Base-by-base conservation (phyloP, 35 echinoderm and acorn worm genomes). In the Patiria miniata region DNA sequence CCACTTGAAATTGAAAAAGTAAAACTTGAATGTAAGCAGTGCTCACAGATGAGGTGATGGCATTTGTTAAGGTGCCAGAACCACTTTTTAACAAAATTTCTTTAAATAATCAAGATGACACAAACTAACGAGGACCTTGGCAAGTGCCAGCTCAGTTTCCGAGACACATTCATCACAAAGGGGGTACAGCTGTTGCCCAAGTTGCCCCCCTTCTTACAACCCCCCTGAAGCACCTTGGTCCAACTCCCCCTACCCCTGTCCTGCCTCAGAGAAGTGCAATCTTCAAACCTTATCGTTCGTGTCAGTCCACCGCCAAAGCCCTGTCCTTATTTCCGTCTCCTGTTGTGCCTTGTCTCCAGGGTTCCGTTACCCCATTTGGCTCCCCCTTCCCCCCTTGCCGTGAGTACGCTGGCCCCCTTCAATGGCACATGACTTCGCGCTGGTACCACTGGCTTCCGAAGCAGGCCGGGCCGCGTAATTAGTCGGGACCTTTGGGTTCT, bases 291-390 rank as follows among this genome's bases (percentile, higher is more conserved):
- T 73, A 73, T 73, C 65, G 34, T 26, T 32, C 65, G 10, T 73
- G 65, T 73, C 65, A 73, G 34, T 28, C 65, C 65, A 32, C 65
- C 29, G 26, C 23, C 1, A 73, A 73, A 32, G 65, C 65, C 26
- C 65, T 73, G 26, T 73, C 65, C 65, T 73, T 73, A 73, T 73
- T 32, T 73, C 65, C 65, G 65, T 26, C 65, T 73, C 26, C 65
- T 73, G 65, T 73, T 73, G 65, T 73, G 65, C 65, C 65, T 73
- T 73, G 65, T 73, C 65, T 73, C 34, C 0, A 23, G 26, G 65
- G 65, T 73, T 73, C 26, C 65, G 3, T 30, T 73, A 73, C 65
- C 65, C 65, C 65, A 34, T 73, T 22, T 73, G 65, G 65, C 65
- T 32, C 23, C 26, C n/a, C 23, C 54, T n/a, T 18, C 19, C 0